phyloP scores from a whole-genome alignment of 2,113 vertebrate genomes.

The Notechis scutatus region DNA sequence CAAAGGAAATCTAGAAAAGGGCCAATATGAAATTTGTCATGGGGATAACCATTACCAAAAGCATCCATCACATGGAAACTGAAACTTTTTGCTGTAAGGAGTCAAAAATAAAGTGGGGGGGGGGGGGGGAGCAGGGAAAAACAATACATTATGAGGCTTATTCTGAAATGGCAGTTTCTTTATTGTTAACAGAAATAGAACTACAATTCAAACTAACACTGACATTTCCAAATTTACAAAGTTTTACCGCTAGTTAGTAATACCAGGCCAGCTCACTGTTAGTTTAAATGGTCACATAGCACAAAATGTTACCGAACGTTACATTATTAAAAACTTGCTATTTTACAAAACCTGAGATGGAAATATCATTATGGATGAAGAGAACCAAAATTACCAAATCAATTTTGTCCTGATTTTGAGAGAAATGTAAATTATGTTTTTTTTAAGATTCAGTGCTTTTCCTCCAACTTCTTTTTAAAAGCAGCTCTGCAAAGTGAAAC shows the following conservation, averaged over 20 bases:
- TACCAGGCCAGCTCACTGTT: background rate
- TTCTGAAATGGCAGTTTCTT: background rate
- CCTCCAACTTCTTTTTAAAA: background rate
- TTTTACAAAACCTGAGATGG: constrained; percentile 1
- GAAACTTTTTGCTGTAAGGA: background rate
- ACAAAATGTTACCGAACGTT: background rate
- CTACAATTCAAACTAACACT: background rate
- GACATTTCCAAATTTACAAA: background rate
- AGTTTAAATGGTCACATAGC: background rate
- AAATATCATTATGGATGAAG: fast-evolving
- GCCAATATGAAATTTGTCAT: background rate
- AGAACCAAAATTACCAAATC: background rate
- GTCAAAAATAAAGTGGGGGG: too few relatives aligned
- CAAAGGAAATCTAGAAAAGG: background rate
- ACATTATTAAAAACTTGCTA: background rate
- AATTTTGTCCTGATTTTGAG: constrained; percentile 14
- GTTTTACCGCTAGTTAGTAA: background rate
- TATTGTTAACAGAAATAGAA: background rate
- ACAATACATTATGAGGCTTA: background rate
- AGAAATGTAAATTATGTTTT: background rate
- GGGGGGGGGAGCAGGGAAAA: background rate
- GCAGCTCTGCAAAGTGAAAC: constrained; percentile 19
- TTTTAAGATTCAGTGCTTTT: fast-evolving
- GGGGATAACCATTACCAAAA: background rate
- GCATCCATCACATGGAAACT: background rate